Evolutionary conservation across 2,888 invertebrate genomes (phyloP), one percentile per base, ranked within the genome.

Genomic region (Eumacrocentrus americanus): DNA sequence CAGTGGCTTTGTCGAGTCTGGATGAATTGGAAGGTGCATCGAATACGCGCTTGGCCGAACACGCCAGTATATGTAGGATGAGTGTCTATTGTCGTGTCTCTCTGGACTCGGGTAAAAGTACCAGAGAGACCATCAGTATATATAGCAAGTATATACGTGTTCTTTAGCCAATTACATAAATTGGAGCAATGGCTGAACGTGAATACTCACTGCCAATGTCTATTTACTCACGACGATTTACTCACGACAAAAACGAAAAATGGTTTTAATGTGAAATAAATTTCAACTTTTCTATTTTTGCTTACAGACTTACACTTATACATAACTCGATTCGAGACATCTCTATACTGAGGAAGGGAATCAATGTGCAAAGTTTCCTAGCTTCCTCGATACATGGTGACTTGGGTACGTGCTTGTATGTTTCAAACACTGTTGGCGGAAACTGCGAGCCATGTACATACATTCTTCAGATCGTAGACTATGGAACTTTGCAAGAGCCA

Each of bases 401-500:
- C 40, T 11, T 38, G 37, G 16, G 34, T 51, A 25, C 25, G 25
- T 48, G 3, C 12, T 14, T 3, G 11, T 51, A 12, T 51, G 14
- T 51, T 14, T 16, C 9, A 20, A 35, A 34, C 34, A 25, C 7
- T 50, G 47, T 14, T 47, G 25, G 25, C 18, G 14, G 50, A 54
- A 51, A 29, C 18, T 18, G 53, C 42, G 12, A 57, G 50, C 20
- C 25, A 55, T 59, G 58, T 56, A 58, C 60, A 61, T 56, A 54
- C 38, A 63, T 60, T 50, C 51, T 51, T 38, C 23, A 44, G 14
- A 29, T 35, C 20, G 38, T 14, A 34, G 23, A 51, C 20, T 55
- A 44, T 60, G 44, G 58, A 56, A 64, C 63, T 67, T 64, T 58
- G 51, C 48, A 59, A 62, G 40, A 58, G 60, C 47, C 54, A 58